Evolutionary conservation across 2,888 invertebrate genomes (phyloP).

Genomic region (Eupeodes latifasciatus): DNA sequence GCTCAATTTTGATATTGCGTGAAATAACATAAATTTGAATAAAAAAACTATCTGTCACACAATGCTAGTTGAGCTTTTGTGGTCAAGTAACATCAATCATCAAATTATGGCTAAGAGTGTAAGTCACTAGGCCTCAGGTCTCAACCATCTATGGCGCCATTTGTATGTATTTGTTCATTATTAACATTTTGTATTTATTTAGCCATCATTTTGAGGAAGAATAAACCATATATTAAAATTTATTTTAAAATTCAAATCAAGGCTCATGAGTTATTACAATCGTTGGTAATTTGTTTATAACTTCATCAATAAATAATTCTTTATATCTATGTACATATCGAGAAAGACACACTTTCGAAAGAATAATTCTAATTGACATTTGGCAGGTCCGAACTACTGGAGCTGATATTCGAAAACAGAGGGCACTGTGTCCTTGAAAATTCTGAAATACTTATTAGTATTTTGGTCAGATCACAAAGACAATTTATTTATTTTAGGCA

Average conservation of each 20-base stretch:
- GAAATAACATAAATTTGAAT: too few relatives aligned
- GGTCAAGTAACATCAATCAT: too few relatives aligned
- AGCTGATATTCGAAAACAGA: conserved; percentile 5
- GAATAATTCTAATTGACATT: neutral
- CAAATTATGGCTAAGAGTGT: too few relatives aligned
- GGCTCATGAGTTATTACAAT: conserved; percentile 8
- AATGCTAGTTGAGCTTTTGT: too few relatives aligned
- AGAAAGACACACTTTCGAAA: neutral
- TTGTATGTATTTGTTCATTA: too few relatives aligned
- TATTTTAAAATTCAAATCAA: conserved; percentile 40
- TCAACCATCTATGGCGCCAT: too few relatives aligned
- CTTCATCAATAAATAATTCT: conserved; percentile 54
- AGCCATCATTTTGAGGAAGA: neutral
- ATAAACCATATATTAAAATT: conserved; percentile 16
- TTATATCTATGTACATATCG: too few relatives aligned
- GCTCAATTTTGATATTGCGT: too few relatives aligned
- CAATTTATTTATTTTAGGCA: conserved; percentile 31
- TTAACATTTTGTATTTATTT: neutral
- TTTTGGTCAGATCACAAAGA: conserved; percentile 45
- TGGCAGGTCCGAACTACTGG: neutral
- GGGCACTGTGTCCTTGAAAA: conserved; percentile 56
- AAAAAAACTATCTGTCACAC: too few relatives aligned
- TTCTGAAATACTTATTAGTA: conserved; percentile 53
- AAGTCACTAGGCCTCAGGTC: too few relatives aligned
- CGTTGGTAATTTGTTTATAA: conserved; percentile 32